Evolutionary conservation across 2,113 vertebrate genomes (phyloP), one percentile per base, ranked within the genome.

Genomic region (Ranitomeya variabilis): DNA sequence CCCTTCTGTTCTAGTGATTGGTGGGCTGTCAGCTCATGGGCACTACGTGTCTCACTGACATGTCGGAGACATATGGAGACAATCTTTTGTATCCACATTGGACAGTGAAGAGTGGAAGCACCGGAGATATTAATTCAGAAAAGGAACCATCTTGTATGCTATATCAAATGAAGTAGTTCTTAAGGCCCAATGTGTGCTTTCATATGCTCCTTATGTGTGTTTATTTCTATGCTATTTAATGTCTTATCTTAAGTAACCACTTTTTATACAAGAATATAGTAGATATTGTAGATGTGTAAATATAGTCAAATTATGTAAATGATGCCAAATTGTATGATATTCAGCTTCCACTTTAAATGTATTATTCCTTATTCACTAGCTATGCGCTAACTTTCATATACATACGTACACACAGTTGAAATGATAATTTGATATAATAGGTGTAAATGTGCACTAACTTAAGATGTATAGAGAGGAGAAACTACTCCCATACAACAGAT

Each of bases 231-330:
- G 62, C 45, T 83, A 69, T 83, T 82, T 83, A 83, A 67, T 83
- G 81, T 67, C 62, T 16, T 64, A n/a, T 23, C 37, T 67, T 51
- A 18, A 54, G 19, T 54, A 52, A 55, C 64, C 64, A 84, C 64
- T 84, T 71, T 69, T 69, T 54, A 84, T 84, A 55, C 80, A 51
- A 62, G 7, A 67, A 66, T 83, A 83, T 14, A 59, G 14, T 26
- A 84, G 66, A n/a, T 26, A 71, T 71, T 84, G 82, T 84, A 84
- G 64, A 69, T 69, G 66, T 84, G 82, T 84, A 69, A 69, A 84
- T 84, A 84, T 71, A 84, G 45, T 16, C 45, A n/a, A 84, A n/a
- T 71, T 26, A 23, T 84, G 82, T 84, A 84, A 84, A 71, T 69
- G 66, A 55, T 55, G 12, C 37, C 52, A 76, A 54, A 67, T 83